A percentile compares a stretch with the other conserved stretches of the same genome.
phyloP scores from a whole-genome alignment of 2,797 vertebrate genomes.

The Chaetodon trifasciatus region DNA sequence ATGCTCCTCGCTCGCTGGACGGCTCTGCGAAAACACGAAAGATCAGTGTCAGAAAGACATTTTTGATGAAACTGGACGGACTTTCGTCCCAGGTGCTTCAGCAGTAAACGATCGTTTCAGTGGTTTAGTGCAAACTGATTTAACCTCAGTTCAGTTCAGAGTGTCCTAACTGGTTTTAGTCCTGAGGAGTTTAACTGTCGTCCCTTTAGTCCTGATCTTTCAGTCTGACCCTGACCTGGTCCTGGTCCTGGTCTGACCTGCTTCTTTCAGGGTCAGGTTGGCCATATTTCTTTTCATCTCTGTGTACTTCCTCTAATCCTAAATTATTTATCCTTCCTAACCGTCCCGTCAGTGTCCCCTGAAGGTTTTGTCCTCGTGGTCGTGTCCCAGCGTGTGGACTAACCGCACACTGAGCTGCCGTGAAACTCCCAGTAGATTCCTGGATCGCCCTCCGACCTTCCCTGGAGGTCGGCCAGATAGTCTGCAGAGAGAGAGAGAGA shows the following conservation, averaged over 20 bases:
- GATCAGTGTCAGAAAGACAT: not conserved
- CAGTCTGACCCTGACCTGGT: too few relatives aligned
- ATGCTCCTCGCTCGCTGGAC: conserved; percentile 28
- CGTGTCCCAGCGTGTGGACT: conserved; percentile 69
- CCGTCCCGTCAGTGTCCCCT: too few relatives aligned
- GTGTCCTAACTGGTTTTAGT: not conserved
- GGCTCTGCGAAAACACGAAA: conserved; percentile 50
- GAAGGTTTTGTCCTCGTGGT: not conserved
- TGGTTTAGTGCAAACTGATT: too few relatives aligned
- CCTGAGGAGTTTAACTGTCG: not conserved
- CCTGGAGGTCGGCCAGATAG: conserved; percentile 93
- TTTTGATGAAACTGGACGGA: not conserved
- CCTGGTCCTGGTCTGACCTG: not conserved
- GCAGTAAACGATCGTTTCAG: too few relatives aligned
- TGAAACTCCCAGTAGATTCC: conserved; percentile 91
- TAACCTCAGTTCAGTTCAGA: not conserved
- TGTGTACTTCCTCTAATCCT: not conserved
- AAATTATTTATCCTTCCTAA: not conserved
- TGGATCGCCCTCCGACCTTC: conserved; percentile 86
- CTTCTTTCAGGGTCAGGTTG: not conserved
- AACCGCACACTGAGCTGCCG: conserved; percentile 91
- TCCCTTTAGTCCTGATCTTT: not conserved
- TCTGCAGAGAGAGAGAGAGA: conserved; percentile 80
- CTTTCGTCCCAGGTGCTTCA: too few relatives aligned
- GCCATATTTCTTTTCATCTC: not conserved